A percentile compares a stretch with the other conserved stretches of the same genome.
These are phyloP conservation scores for Falco cherrug DNA, from an alignment of 2,797 vertebrate genomes.

Conservation along the genomic window DNA sequence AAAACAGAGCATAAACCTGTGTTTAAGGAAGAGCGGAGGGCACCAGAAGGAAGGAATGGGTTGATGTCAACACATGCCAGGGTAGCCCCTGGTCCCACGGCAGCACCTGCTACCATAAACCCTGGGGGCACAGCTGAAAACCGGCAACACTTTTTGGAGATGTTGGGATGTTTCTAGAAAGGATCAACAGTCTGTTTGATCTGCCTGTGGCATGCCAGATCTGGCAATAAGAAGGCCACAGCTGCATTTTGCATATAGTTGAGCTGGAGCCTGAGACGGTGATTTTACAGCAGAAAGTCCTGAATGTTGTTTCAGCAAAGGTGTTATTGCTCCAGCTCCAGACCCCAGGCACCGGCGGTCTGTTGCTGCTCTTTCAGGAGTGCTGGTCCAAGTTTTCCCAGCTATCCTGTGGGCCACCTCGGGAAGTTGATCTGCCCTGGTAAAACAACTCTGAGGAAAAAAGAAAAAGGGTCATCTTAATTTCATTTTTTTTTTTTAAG, in stretches of 20 bases:
- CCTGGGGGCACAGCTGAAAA: not conserved
- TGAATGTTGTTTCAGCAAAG: not conserved
- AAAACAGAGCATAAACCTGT: not conserved
- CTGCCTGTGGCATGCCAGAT: not conserved
- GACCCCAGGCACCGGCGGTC: fast-evolving
- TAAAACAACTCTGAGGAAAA: not conserved
- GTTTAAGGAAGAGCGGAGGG: not conserved
- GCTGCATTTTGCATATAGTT: not conserved
- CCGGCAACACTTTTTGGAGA: not conserved
- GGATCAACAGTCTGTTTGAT: not conserved
- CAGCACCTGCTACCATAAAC: not conserved
- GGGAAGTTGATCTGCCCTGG: not conserved
- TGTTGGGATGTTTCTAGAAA: not conserved
- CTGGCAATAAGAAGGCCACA: not conserved
- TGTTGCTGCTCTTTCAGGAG: not conserved
- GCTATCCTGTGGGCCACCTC: not conserved
- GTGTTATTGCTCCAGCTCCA: not conserved
- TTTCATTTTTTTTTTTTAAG: not conserved
- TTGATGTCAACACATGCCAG: not conserved
- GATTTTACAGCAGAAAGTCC: not conserved
- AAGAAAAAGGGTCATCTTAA: not conserved
- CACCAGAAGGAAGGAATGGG: not conserved
- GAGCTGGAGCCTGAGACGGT: not conserved
- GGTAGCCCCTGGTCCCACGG: fast-evolving
- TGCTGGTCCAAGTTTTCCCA: not conserved